Evolutionary conservation across 2,113 vertebrate species (phyloP), one percentile per base, ranked within the genome.

Genomic region (Centropristis striata): DNA sequence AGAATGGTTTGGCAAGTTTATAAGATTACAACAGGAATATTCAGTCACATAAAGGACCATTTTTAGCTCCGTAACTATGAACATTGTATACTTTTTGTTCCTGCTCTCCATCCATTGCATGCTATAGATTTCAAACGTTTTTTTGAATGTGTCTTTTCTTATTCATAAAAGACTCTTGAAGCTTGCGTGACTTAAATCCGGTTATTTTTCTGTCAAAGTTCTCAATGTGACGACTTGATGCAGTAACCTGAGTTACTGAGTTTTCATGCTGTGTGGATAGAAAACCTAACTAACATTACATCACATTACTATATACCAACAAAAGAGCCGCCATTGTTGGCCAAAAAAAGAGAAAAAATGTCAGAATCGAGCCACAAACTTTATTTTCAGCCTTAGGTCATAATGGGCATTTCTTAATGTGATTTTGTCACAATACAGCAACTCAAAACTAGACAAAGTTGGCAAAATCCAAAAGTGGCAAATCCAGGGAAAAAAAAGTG

Each of bases 11-110:
- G 51, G 28, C 28, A 68, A 55, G 49, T 76, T 42, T 61, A 25
- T 9, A 64, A 76, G 51, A 79, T 85, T 47, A 42, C 21, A 32
- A 71, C 15, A 66, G 68, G 54, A 68, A 67, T 68, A 42, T 67
- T 64, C 50, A 76, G 6, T 14, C 21, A 47, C 58, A 2, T 27
- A 49, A 55, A 27, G 46, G 60, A 75, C 50, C n/a, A 25, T 12
- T 18, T 46, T 23, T 1, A 13, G 32, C 44, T 71, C 15, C 39
- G 12, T 47, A 74, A 64, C 50, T 60, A 15, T 5, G 49, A 64
- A 25, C 21, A 49, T 12, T 39, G 23, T 60, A 21, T 23, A 25
- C 66, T 18, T 75, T 46, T 14, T 55, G 61, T 73, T 20, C 28
- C 27, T 51, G 42, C 55, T 75, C 32, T 28, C 28, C 44, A 28